Conservation (phyloP, 1,140 invertebrate genomes). For the Aleiodes sp. region DNA sequence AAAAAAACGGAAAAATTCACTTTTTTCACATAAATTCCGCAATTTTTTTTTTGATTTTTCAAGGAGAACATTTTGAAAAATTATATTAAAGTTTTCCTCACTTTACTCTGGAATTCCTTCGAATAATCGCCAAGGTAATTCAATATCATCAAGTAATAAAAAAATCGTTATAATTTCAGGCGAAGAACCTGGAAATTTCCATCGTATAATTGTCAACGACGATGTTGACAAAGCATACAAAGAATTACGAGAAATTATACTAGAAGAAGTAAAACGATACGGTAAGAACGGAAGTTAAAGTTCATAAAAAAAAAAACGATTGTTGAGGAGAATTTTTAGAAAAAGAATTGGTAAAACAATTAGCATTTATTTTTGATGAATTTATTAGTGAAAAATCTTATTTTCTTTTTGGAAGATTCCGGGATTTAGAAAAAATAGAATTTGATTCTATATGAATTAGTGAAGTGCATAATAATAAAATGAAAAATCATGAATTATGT, state of each 20-base stretch:
- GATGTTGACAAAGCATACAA: conserved; percentile 88
- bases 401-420: no score
- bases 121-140: conserved; percentile 3
- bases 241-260: conserved; percentile 78
- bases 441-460: no score
- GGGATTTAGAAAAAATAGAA: no score
- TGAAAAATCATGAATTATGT: conserved; percentile 2
- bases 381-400: not conserved
- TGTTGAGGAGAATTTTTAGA: no score
- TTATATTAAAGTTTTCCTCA: not conserved
- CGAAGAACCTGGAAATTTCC: conserved; percentile 83
- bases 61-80: no score
- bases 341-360: no score
- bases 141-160: conserved; percentile 32
- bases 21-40: no score
- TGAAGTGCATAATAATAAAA: not conserved
- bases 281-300: conserved; percentile 39
- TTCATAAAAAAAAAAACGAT: not conserved
- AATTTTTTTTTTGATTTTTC: no score
- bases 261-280: conserved; percentile 65
- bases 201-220: conserved; percentile 92
- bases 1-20: no score
- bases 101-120: not conserved
- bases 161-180: conserved; percentile 66
- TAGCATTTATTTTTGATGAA: conserved; percentile 15